These are phyloP conservation scores for Coptodon bakossiorum DNA, from an alignment of 2,113 vertebrate genomes.

Conservation along the genomic window DNA sequence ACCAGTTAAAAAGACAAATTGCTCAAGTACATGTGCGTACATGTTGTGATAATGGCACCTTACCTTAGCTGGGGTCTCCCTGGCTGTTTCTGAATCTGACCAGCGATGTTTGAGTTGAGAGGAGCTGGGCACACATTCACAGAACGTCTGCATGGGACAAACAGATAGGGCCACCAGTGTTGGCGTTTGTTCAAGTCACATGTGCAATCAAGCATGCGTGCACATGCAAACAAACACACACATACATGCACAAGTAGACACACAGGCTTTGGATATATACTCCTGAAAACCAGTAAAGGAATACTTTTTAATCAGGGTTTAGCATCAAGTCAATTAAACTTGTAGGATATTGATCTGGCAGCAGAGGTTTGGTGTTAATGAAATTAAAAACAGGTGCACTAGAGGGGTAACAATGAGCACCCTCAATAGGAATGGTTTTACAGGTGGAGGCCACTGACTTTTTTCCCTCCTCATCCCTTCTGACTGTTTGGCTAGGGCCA, in stretches of 20 bases:
- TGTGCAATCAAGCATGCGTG: conserved; percentile 45
- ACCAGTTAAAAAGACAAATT: neutral
- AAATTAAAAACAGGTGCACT: neutral
- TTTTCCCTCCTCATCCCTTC: neutral
- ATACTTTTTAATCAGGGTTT: neutral
- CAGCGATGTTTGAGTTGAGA: conserved; percentile 76
- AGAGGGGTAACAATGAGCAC: neutral
- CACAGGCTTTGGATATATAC: neutral
- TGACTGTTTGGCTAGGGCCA: neutral
- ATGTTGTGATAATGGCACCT: conserved; percentile 22
- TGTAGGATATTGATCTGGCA: neutral
- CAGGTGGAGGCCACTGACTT: neutral
- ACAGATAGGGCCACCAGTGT: conserved; percentile 64
- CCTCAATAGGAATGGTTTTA: neutral
- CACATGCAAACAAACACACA: conserved; percentile 39
- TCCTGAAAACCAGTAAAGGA: neutral
- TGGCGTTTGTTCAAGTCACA: conserved; percentile 45
- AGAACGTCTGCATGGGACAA: conserved; percentile 75
- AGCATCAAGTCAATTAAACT: neutral
- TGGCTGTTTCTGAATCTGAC: conserved; percentile 76
- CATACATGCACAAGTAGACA: neutral
- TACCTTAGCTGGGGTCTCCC: conserved; percentile 75
- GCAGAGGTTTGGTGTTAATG: neutral
- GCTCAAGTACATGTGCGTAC: neutral
- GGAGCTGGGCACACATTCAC: conserved; percentile 74